Base-by-base conservation (phyloP, 2,888 invertebrate species). In the Cylloceria caligata region DNA sequence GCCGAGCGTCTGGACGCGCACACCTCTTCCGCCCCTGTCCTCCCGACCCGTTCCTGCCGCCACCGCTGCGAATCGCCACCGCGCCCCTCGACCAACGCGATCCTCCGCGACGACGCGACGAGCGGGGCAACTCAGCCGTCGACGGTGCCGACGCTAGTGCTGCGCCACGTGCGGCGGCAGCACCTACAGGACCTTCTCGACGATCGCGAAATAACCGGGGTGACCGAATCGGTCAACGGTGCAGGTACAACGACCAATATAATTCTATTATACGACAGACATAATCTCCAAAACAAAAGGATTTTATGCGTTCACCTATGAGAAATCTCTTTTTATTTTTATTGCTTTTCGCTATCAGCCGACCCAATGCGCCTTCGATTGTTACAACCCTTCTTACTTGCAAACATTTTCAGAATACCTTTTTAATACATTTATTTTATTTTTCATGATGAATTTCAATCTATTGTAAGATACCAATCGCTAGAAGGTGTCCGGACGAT, bases 141-240 rank as follows among this genome's bases (percentile, higher is more conserved):
- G 67, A 39, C 47, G 57, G 64, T 71, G 55, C 71, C 39, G 79
- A 57, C 57, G 74, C 49, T 74, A 27, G 45, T 75, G 67, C 64
- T 55, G 80, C 84, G 86, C 89, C 90, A 90, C 89, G 90, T 90
- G 74, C 74, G 64, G 49, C 68, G 89, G 89, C 89, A 89, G 89
- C 89, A 89, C 88, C 87, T 84, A 89, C 88, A 88, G 86, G 88
- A 87, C 87, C 77, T 75, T 82, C 80, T 73, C 87, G 82, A 75
- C 82, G 79, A 73, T 82, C 80, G 84, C 84, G 84, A 65, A 65
- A 62, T 52, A 4, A 60, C 21, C 86, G 86, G 82, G 69, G 16
- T 11, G 30, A 13, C 36, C 87, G 85, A 86, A 45, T 19, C 69
- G 45, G 24, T 64, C 24, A 9, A 52, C 34, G n/a, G 19, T 49